Percentiles rank a stretch among this genome's conserved stretches.
Conservation (phyloP, 2,888 invertebrate genomes). For the Schizaphis graminum region DNA sequence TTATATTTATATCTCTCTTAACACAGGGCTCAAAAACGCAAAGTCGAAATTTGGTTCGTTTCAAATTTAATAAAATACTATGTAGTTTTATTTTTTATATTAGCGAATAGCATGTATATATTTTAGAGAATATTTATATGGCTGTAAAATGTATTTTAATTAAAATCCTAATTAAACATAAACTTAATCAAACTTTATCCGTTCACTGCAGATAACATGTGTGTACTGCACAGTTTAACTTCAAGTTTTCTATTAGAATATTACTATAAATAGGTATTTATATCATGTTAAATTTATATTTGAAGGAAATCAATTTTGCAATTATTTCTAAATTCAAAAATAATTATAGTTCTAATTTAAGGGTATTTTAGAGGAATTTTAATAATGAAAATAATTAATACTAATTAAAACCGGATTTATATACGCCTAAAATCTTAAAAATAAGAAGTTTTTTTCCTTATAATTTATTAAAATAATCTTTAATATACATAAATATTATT, state of each 20-base stretch:
- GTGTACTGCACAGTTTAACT: background rate
- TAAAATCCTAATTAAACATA: background rate
- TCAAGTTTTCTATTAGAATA: background rate
- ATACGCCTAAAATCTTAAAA: too few species aligned
- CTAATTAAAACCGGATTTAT: background rate
- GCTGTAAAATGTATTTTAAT: slow-evolving; percentile 22
- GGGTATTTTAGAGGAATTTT: background rate
- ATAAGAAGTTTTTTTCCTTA: too few species aligned
- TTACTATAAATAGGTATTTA: background rate
- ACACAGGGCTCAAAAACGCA: slow-evolving; percentile 69
- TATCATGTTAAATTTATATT: background rate
- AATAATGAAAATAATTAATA: background rate
- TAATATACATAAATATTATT: too few species aligned
- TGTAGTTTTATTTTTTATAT: slow-evolving; percentile 48
- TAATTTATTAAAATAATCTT: too few species aligned
- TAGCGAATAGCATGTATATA: slow-evolving; percentile 3
- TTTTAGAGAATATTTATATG: background rate
- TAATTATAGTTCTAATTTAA: background rate
- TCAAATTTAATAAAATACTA: slow-evolving; percentile 28
- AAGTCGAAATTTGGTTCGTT: slow-evolving; percentile 68
- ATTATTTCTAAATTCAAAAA: background rate
- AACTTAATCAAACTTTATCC: background rate
- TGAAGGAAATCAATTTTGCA: background rate
- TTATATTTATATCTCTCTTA: slow-evolving; percentile 60
- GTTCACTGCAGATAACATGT: background rate